Base-by-base conservation (phyloP, 1,140 invertebrate species). In the Akabosia matsudoensis region DNA sequence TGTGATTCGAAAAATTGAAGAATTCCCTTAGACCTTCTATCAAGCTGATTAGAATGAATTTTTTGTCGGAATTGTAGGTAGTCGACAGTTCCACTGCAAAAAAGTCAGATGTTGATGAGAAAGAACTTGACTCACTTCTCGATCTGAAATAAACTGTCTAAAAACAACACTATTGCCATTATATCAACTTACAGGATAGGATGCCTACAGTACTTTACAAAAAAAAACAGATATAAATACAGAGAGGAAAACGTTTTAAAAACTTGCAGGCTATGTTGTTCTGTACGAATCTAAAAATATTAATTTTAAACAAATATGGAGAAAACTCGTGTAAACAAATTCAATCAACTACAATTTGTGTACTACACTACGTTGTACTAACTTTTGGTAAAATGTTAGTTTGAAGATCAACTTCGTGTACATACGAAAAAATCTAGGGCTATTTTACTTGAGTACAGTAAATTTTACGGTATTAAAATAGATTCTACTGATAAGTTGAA, bases 81-180 rank as follows among this genome's bases (percentile, higher is more conserved):
- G 78, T 79, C 34, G 78, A 76, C 28, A 75, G 77, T n/a, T 73
- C 73, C 14, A 18, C 51, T 22, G 61, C 33, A 30, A 56, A 72
- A 37, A 72, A 24, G 26, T 72, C 73, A 22, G 73, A 64, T 0
- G 33, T 76, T 14, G 78, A 79, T 51, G 78, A 79, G 30, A 79
- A 79, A 70, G 78, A 79, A 67, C 45, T 79, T 74, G 78, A 79
- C 61, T 76, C 78, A 16, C 67, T 79, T 28, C 73, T 79, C 31
- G 78, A 79, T 74, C 75, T 79, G 56, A 79, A 79, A 52, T 79
- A 61, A 79, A 73, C 70, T 72, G 31, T 34, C 70, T 72, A 34
- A n/a, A 72, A 72, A 72, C 70, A 72, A 72, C 31, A 28, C 70
- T 72, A 72, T 72, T 45, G 31, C 34, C 70, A 72, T 67, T 67